Evolutionary conservation across 2,888 invertebrate species (phyloP), one percentile per base, ranked within the genome.

Genomic region (Thumatha senex): DNA sequence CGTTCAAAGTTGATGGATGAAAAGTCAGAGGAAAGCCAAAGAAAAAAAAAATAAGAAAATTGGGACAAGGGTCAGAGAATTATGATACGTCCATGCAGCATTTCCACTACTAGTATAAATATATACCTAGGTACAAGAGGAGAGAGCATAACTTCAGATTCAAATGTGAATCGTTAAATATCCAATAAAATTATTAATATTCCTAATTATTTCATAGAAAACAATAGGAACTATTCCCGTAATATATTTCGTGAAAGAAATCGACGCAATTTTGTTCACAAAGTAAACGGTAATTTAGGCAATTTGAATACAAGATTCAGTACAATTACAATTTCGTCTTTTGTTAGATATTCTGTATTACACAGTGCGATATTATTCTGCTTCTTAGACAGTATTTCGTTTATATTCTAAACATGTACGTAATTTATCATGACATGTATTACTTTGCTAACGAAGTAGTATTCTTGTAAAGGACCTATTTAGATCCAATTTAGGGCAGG

Each of bases 311-410:
- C 43, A 50, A 51, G 45, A 45, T 34, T 40, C 24, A 38, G 14
- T 43, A 40, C 45, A 58, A 65, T 63, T 61, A 64, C 24, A 18
- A 43, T 47, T 46, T 24, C 35, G 46, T 54, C 50, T 57, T 48
- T 49, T 46, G 33, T 47, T 4, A 40, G 49, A 40, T 34, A 13
- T 29, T 18, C 13, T 1, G 12, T 40, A 30, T 41, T 41, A 33
- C 40, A 12, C 31, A 7, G 24, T 36, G n/a, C 11, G 36, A 15
- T 30, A 24, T 33, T 48, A 48, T 31, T 36, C 14, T 9, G 29
- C n/a, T 30, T 38, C 45, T 13, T 43, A 18, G 42, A 11, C 18
- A 30, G 12, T 11, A 31, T 51, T 41, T 48, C 30, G 40, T 48
- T 14, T 52, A 45, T 53, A 45, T 53, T 54, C 45, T 35, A 41